Base-by-base conservation (phyloP, 2,888 invertebrate species). In the Zeuzera pyrina region DNA sequence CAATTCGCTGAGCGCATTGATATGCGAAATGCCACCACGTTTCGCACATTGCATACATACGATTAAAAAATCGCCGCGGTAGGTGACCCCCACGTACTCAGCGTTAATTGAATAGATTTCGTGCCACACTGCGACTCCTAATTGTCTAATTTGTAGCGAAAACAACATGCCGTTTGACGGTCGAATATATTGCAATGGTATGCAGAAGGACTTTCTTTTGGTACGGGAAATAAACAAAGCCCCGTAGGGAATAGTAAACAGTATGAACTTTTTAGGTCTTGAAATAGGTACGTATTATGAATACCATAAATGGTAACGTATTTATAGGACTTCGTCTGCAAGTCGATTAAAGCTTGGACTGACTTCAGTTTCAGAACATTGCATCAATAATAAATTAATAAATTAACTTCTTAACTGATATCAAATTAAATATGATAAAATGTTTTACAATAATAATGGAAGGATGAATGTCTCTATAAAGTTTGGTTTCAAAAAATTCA, bases 91-190 rank as follows among this genome's bases (percentile, higher is more conserved):
- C 48, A 70, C 74, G 70, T 71, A 72, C 55, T 53, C 67, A 49
- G 81, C 65, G 78, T 78, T 81, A 83, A 83, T 81, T 77, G 57
- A 72, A 83, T 83, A 81, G 81, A 77, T 77, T 59, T 64, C 59
- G 65, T 65, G 52, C 52, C 73, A 68, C 67, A 65, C 38, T 31
- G 41, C 57, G 83, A 76, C 77, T 83, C 73, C 54, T 83, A 83
- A 83, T 81, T 69, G 83, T 77, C 78, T 83, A 74, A 81, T 81
- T 83, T 83, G 68, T 67, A 69, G 72, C 79, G 78, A 81, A 81
- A 79, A 74, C 78, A 70, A 66, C 66, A 66, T 59, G 64, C 57
- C n/a, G n/a, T n/a, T n/a, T n/a, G 65, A 55, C 58, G 58, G 66
- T 58, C n/a, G n/a, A n/a, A n/a, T n/a, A n/a, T n/a, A n/a, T 73